phyloP scores from a whole-genome alignment of 2,797 vertebrate species.

The Gymnoscopelus microlampas region DNA sequence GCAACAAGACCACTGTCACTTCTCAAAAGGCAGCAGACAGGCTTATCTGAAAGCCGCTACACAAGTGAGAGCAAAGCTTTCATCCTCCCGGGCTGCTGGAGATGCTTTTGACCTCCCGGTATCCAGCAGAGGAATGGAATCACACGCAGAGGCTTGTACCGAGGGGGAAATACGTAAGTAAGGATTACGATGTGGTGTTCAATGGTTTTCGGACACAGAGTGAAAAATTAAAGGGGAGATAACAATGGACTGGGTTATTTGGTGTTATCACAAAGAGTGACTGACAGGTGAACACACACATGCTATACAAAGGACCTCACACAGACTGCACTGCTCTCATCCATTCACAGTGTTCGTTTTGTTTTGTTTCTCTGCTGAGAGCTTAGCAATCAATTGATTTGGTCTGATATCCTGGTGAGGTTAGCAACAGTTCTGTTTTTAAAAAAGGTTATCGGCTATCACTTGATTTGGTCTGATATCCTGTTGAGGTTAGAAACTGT shows the following conservation, averaged over 20 bases:
- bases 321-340: slow-evolving; percentile 2
- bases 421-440: too few relatives aligned
- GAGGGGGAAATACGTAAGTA: slow-evolving; percentile 46
- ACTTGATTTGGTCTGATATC: not conserved
- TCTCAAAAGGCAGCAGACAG: slow-evolving; percentile 5
- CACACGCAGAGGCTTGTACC: slow-evolving; percentile 37
- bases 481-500: not conserved
- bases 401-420: not conserved
- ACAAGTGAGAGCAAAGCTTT: slow-evolving; percentile 39
- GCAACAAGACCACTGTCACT: slow-evolving; percentile 19
- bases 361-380: slow-evolving; percentile 5
- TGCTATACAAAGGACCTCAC: slow-evolving; percentile 32
- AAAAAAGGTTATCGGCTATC: not conserved
- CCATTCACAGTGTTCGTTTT: slow-evolving; percentile 26
- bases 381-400: slow-evolving; percentile 4
- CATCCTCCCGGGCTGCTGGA: slow-evolving; percentile 36
- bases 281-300: slow-evolving; percentile 49
- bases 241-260: slow-evolving; percentile 61
- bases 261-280: slow-evolving; percentile 53
- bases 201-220: slow-evolving; percentile 51
- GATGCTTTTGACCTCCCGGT: slow-evolving; percentile 48
- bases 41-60: slow-evolving; percentile 35
- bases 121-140: slow-evolving; percentile 43
- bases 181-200: slow-evolving; percentile 55
- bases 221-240: slow-evolving; percentile 65